Percentiles rank a stretch among this genome's conserved stretches.
phyloP scores from a whole-genome alignment of 2,888 invertebrate genomes.

The Lasioglossum vierecki region DNA sequence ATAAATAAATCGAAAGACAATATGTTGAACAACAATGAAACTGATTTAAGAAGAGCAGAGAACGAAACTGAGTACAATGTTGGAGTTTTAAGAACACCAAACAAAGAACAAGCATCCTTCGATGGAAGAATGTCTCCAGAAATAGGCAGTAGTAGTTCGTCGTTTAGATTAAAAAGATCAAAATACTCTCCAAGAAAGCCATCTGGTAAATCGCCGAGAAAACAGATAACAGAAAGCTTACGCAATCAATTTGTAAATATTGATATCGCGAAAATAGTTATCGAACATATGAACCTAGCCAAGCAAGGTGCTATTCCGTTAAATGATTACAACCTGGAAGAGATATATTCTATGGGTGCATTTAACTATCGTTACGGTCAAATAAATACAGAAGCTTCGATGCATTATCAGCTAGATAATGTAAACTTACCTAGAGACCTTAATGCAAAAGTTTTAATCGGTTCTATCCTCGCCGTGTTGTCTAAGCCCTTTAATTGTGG shows the following conservation, averaged over 20 bases:
- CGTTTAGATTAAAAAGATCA: neutral
- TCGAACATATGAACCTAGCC: conserved; percentile 75
- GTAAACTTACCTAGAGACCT: conserved; percentile 67
- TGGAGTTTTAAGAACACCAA: neutral
- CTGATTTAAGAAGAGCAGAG: neutral
- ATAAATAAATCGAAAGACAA: neutral
- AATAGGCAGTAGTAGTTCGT: neutral
- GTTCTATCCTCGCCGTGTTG: conserved; percentile 72
- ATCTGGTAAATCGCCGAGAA: conserved; percentile 20
- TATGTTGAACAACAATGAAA: neutral
- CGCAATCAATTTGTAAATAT: conserved; percentile 36
- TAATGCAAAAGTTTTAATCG: conserved; percentile 70
- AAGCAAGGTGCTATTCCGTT: conserved; percentile 68
- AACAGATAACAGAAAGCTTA: conserved; percentile 49
- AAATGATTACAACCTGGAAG: conserved; percentile 74
- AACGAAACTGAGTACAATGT: neutral
- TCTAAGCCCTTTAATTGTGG: conserved; percentile 77
- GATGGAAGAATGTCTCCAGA: neutral
- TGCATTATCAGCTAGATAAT: conserved; percentile 70
- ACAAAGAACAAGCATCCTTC: neutral
- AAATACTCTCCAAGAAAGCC: conserved; percentile 45
- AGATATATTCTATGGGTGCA: conserved; percentile 66
- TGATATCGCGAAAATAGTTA: conserved; percentile 45
- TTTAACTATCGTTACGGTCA: conserved; percentile 63
- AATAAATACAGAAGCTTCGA: conserved; percentile 48